Evolutionary conservation across 2,113 vertebrate species (phyloP).

Genomic region (Engystomops pustulosus): DNA sequence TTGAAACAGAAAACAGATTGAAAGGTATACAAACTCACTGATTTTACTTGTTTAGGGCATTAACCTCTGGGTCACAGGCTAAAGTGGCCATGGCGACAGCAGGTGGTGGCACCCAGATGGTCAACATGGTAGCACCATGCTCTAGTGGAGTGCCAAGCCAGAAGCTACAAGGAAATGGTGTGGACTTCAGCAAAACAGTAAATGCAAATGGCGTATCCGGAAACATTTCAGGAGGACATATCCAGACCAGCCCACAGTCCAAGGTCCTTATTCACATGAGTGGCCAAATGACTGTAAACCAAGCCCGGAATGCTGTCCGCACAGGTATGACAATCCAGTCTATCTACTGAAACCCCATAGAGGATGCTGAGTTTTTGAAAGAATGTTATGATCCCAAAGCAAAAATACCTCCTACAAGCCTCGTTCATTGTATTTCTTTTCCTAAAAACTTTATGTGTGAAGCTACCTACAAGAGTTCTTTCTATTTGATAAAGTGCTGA

Average conservation of each 20-base stretch:
- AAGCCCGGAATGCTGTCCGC: constrained; percentile 90
- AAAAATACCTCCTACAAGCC: too few relatives aligned
- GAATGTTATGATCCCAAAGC: too few relatives aligned
- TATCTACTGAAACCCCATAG: too few relatives aligned
- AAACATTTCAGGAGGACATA: constrained; percentile 81
- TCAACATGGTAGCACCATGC: constrained; percentile 84
- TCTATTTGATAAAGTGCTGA: too few relatives aligned
- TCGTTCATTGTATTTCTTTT: too few relatives aligned
- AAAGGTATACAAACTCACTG: not conserved
- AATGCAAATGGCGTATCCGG: constrained; percentile 74
- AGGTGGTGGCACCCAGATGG: constrained; percentile 81
- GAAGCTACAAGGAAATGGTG: constrained; percentile 80
- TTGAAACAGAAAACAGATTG: not conserved
- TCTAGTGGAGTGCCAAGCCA: constrained; percentile 71
- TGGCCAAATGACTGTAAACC: constrained; percentile 96
- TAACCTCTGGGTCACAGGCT: constrained; percentile 82
- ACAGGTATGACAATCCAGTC: constrained; percentile 89
- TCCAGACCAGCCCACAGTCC: constrained; percentile 87
- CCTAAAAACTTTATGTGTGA: too few relatives aligned
- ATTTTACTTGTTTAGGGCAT: constrained; percentile 73
- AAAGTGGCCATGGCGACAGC: constrained; percentile 84
- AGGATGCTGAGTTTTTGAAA: too few relatives aligned
- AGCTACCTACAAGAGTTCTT: too few relatives aligned
- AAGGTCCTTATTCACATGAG: constrained; percentile 89
- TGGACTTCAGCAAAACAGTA: constrained; percentile 75